Percentiles rank a stretch among this genome's conserved stretches.
Evolutionary conservation across 2,888 invertebrate genomes (phyloP).

Genomic region (Gymnoscelis rufifasciata): DNA sequence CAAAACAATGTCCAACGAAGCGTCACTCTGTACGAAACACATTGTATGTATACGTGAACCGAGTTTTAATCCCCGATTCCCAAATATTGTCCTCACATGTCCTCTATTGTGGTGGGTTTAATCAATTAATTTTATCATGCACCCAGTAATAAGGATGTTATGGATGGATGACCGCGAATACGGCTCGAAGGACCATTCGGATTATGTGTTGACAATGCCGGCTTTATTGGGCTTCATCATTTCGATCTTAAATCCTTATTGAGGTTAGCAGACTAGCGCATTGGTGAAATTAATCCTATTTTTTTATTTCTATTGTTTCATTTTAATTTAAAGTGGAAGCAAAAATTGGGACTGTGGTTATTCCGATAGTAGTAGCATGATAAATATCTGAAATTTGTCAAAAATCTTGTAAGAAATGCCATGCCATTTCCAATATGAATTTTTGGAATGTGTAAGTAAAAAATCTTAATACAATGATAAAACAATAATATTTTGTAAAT

Average conservation of each 20-base stretch:
- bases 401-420: too few species aligned
- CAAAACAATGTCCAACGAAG: neutral
- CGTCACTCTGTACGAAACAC: neutral
- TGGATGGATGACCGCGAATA: constrained; percentile 32
- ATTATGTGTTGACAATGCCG: constrained; percentile 22
- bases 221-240: constrained; percentile 20
- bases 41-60: constrained; percentile 5
- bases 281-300: neutral
- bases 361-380: too few species aligned
- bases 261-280: neutral
- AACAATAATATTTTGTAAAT: too few species aligned
- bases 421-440: too few species aligned
- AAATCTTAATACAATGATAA: too few species aligned
- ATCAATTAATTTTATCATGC: constrained; percentile 38
- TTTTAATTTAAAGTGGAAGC: too few species aligned
- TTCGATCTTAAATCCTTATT: constrained; percentile 17
- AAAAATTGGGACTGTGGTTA: too few species aligned
- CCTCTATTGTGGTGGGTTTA: constrained; percentile 37
- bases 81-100: constrained; percentile 26
- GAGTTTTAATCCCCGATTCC: constrained; percentile 29
- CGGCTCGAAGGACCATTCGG: constrained; percentile 16
- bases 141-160: constrained; percentile 41
- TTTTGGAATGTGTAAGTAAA: too few species aligned
- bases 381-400: too few species aligned
- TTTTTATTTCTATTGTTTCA: neutral